Evolutionary conservation across 2,888 invertebrate genomes (phyloP).

Genomic region (Drosophila aldrichi): DNA sequence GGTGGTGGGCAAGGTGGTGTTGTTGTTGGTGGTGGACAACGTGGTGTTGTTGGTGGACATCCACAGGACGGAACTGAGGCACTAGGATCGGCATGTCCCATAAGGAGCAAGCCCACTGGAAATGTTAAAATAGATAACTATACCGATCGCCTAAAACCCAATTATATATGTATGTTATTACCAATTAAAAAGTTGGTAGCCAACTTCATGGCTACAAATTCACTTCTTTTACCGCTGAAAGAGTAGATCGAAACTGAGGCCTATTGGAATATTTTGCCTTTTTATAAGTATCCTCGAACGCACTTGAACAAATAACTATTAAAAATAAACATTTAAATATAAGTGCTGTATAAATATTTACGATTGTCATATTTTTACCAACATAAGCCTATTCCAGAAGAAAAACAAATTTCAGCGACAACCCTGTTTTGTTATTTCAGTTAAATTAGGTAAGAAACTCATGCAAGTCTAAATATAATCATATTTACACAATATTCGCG

Average conservation of each 20-base stretch:
- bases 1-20: not conserved
- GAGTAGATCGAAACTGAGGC: slow-evolving; percentile 1
- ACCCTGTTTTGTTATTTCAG: not conserved
- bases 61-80: not conserved
- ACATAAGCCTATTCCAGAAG: not conserved
- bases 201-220: slow-evolving; percentile 17
- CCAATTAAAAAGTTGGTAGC: slow-evolving; percentile 5
- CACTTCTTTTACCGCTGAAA: not conserved
- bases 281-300: slow-evolving; percentile 12
- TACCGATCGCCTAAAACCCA: not conserved
- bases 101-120: slow-evolving; percentile 11
- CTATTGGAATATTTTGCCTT: not conserved
- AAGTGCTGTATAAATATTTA: slow-evolving; percentile 7
- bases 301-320: slow-evolving; percentile 31
- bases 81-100: slow-evolving; percentile 1
- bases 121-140: not conserved
- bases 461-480: not conserved
- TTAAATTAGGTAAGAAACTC: not conserved
- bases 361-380: not conserved
- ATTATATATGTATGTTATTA: slow-evolving; percentile 1
- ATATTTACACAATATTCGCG: not conserved
- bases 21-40: not conserved
- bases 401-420: not conserved
- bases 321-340: slow-evolving; percentile 17
- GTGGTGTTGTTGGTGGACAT: not conserved